Evolutionary conservation across 2,888 invertebrate species (phyloP).

Genomic region (Cyclophora punctaria): DNA sequence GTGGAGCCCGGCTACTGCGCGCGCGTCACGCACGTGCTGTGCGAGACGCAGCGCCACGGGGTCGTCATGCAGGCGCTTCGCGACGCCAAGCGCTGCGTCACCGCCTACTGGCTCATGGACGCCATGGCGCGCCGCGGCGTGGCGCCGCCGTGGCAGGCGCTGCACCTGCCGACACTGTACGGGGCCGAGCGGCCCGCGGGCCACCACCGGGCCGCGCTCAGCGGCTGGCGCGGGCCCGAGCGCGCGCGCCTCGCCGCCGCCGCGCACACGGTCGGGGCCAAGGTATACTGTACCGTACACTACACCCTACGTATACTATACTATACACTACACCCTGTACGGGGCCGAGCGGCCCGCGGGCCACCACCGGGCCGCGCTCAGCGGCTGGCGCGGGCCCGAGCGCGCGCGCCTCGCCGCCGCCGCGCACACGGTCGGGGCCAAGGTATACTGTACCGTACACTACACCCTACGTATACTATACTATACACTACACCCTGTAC

Average conservation of each 20-base stretch:
- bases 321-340: slow-evolving; percentile 61
- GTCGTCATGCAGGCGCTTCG: slow-evolving; percentile 85
- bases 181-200: slow-evolving; percentile 81
- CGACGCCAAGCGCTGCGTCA: slow-evolving; percentile 82
- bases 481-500: slow-evolving; percentile 61
- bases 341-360: slow-evolving; percentile 81
- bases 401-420: slow-evolving; percentile 86
- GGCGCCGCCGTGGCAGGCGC: slow-evolving; percentile 93
- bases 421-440: slow-evolving; percentile 90
- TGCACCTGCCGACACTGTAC: slow-evolving; percentile 90
- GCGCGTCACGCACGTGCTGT: slow-evolving; percentile 93
- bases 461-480: too few species aligned
- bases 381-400: slow-evolving; percentile 94
- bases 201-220: slow-evolving; percentile 86
- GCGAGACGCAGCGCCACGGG: slow-evolving; percentile 92
- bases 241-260: slow-evolving; percentile 86
- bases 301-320: too few species aligned
- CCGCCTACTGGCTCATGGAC: slow-evolving; percentile 94
- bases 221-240: slow-evolving; percentile 94
- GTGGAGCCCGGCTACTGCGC: slow-evolving; percentile 89
- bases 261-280: slow-evolving; percentile 90
- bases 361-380: slow-evolving; percentile 86
- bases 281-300: slow-evolving; percentile 53
- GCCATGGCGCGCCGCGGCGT: slow-evolving; percentile 89
- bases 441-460: slow-evolving; percentile 53